Percentiles rank a stretch among this genome's conserved stretches.
phyloP scores from a whole-genome alignment of 2,113 vertebrate genomes.

The Psilopsiagon aurifrons region DNA sequence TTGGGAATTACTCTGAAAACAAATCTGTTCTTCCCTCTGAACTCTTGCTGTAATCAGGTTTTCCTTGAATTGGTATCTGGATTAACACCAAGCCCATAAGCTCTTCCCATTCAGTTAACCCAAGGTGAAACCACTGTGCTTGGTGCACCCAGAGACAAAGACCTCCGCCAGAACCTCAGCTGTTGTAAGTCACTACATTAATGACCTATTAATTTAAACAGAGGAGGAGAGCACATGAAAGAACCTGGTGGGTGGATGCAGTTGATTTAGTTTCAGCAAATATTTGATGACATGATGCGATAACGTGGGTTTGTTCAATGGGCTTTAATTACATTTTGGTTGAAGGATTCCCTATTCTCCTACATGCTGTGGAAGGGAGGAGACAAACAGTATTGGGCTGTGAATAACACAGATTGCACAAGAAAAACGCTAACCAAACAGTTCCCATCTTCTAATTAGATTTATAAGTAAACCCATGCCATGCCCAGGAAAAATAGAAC shows the following conservation, averaged over 20 bases:
- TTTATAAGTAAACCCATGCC: neutral
- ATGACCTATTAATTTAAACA: neutral
- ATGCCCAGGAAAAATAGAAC: neutral
- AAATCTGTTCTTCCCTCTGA: neutral
- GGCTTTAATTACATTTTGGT: neutral
- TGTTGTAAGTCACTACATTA: neutral
- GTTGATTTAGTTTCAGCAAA: conserved; percentile 9
- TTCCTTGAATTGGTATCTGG: neutral
- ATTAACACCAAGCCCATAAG: neutral
- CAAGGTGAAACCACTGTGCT: neutral
- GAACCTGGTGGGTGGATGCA: neutral
- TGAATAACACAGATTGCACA: neutral
- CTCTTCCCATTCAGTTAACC: neutral
- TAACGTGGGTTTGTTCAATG: neutral
- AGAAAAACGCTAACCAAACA: neutral
- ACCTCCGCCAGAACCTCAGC: neutral
- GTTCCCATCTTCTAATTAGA: neutral
- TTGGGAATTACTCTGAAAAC: neutral
- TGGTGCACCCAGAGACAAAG: neutral
- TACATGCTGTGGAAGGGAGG: neutral
- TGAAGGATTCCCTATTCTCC: neutral
- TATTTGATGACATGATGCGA: neutral
- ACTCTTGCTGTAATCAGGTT: neutral
- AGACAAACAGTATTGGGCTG: neutral
- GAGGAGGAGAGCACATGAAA: neutral